Conservation (phyloP, 2,888 invertebrate species). For the Blomia tropicalis region DNA sequence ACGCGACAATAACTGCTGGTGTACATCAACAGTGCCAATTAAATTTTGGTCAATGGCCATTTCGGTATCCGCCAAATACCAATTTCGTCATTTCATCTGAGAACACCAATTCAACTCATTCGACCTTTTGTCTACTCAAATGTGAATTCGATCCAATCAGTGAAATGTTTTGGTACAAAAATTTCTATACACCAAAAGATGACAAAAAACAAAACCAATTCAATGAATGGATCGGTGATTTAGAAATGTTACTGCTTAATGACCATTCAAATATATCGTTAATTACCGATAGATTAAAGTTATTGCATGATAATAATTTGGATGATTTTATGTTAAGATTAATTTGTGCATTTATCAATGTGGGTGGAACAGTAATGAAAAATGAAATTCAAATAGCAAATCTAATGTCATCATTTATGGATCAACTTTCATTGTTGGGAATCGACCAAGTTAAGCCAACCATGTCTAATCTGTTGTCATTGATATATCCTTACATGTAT, state of each 20-base stretch:
- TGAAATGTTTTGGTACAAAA: background rate
- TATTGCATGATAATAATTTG: background rate
- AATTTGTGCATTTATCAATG: background rate
- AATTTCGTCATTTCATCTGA: background rate
- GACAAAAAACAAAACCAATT: background rate
- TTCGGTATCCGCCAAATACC: background rate
- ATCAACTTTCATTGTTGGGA: background rate
- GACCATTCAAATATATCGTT: background rate
- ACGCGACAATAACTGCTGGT: background rate
- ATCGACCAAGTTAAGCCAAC: background rate
- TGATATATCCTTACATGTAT: background rate
- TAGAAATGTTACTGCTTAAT: background rate
- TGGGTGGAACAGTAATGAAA: background rate
- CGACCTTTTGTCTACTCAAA: too few species aligned
- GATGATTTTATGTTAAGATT: background rate
- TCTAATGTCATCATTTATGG: background rate
- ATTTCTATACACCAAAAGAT: background rate
- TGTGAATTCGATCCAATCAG: background rate
- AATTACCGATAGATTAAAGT: background rate
- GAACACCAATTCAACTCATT: background rate
- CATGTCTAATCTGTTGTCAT: background rate
- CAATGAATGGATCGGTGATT: background rate
- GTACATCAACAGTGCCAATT: background rate
- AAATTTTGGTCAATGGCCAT: background rate
- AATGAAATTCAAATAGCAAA: background rate